Conservation (phyloP, 2,888 invertebrate genomes). For the Lepetodrilus schrolli region DNA sequence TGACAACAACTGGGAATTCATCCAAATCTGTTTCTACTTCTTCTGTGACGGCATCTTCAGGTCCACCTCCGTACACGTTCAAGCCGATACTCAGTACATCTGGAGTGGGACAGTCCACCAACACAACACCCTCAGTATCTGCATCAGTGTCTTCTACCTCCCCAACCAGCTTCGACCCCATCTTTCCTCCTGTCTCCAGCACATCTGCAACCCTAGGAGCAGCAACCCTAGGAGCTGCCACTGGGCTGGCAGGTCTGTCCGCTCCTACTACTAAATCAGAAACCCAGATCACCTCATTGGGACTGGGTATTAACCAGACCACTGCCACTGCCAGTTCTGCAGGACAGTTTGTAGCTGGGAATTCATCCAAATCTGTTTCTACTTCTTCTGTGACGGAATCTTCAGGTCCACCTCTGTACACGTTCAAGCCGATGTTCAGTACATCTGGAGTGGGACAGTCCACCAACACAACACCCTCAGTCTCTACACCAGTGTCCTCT, state of each 20-base stretch:
- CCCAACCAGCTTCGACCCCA: slow-evolving; percentile 22
- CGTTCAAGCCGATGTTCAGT: slow-evolving; percentile 11
- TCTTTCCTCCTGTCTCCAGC: slow-evolving; percentile 20
- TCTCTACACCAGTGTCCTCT: not conserved
- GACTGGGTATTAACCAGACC: not conserved
- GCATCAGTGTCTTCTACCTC: slow-evolving; percentile 19
- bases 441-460: not conserved
- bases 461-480: slow-evolving; percentile 2
- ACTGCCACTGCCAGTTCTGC: not conserved
- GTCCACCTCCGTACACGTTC: no score
- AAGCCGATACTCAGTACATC: not conserved
- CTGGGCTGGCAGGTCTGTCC: not conserved
- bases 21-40: no score
- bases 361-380: no score
- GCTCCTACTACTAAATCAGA: not conserved
- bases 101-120: not conserved
- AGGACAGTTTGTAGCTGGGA: not conserved
- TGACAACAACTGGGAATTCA: not conserved
- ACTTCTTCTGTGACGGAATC: no score
- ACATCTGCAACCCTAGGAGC: slow-evolving; percentile 22
- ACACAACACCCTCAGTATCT: not conserved
- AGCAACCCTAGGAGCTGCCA: not conserved
- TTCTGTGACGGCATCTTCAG: no score
- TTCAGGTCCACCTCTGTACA: no score
- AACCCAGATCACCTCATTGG: no score